A percentile compares a stretch with the other conserved stretches of the same genome.
Evolutionary conservation across 2,888 invertebrate species (phyloP).

Genomic region (Boloria euphrosyne): DNA sequence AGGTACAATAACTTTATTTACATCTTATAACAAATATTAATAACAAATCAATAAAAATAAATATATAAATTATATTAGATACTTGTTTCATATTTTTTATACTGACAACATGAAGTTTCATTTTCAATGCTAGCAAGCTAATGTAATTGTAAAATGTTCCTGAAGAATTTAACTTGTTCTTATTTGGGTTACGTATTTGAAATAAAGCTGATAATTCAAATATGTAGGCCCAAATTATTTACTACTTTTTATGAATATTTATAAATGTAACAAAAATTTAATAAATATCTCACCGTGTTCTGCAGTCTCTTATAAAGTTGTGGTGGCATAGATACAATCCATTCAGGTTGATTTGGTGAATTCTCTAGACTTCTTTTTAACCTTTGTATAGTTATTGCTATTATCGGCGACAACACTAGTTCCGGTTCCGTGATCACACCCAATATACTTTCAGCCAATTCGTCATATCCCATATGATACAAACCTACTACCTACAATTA

Average conservation of each 20-base stretch:
- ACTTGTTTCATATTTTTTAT: too few species aligned
- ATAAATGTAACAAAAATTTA: too few species aligned
- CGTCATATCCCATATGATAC: slow-evolving; percentile 84
- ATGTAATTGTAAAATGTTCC: too few species aligned
- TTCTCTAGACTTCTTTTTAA: slow-evolving; percentile 85
- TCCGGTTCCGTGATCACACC: slow-evolving; percentile 86
- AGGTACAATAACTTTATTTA: too few species aligned
- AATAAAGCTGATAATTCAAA: background rate
- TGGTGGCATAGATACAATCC: slow-evolving; percentile 89
- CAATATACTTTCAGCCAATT: slow-evolving; percentile 84
- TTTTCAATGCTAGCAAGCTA: too few species aligned
- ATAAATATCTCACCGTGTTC: slow-evolving; percentile 70
- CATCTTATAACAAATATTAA: too few species aligned
- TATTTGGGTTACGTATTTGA: background rate
- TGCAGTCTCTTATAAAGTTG: slow-evolving; percentile 89
- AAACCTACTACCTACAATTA: slow-evolving; percentile 79
- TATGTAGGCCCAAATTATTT: too few species aligned
- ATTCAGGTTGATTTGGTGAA: slow-evolving; percentile 83
- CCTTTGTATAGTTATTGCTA: slow-evolving; percentile 91
- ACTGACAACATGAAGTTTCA: too few species aligned
- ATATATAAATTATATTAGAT: too few species aligned
- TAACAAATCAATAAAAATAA: too few species aligned
- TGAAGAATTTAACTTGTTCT: too few species aligned
- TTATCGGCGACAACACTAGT: slow-evolving; percentile 85
- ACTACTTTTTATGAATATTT: too few species aligned